Percentiles rank a stretch among this genome's conserved stretches.
Conservation (phyloP, 1,140 invertebrate genomes). For the Paramacrobiotus metropolitanus region DNA sequence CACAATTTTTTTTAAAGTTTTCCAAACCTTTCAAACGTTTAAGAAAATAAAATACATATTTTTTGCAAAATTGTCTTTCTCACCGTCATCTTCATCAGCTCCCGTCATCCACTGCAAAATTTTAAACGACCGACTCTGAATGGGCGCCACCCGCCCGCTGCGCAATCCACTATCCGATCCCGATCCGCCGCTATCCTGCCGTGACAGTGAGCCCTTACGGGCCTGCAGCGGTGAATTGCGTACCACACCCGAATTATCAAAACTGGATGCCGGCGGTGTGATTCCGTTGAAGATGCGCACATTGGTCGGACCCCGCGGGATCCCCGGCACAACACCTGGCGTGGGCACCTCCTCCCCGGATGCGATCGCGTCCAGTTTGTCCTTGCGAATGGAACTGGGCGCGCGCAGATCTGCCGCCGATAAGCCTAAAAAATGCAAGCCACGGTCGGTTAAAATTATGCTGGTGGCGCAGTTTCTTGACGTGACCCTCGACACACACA, state of each 20-base stretch:
- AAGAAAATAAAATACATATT: too few relatives aligned
- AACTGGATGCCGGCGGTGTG: not conserved
- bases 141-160: not conserved
- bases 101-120: conserved; percentile 4
- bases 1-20: not conserved
- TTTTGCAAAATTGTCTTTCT: too few relatives aligned
- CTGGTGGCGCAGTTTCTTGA: too few relatives aligned
- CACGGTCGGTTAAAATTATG: too few relatives aligned
- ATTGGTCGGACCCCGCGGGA: not conserved
- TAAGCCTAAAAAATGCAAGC: not conserved
- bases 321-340: not conserved
- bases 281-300: not conserved
- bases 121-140: not conserved
- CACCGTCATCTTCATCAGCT: conserved; percentile 1
- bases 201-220: not conserved
- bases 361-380: not conserved
- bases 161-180: not conserved
- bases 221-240: not conserved
- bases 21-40: not conserved
- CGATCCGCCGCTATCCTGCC: not conserved
- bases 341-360: not conserved
- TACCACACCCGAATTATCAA: not conserved
- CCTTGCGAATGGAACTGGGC: not conserved
- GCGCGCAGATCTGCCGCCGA: not conserved
- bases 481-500: too few relatives aligned